Evolutionary conservation across 1,140 invertebrate species (phyloP), one percentile per base, ranked within the genome.

Genomic region (Tenebrio molitor): DNA sequence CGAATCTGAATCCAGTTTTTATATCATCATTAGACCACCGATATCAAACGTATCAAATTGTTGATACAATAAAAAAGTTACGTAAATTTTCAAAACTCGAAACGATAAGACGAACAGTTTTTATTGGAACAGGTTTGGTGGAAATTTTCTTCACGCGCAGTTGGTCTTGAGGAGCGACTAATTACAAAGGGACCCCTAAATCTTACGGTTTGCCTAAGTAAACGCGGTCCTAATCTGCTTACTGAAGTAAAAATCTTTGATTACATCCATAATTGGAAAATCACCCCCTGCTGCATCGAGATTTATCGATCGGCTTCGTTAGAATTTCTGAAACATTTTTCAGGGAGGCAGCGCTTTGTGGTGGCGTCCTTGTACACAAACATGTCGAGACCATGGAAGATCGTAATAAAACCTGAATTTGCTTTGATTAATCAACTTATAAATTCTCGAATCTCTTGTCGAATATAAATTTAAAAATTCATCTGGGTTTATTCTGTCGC

Each of bases 11-110:
- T 25, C 23, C 25, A 33, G 21, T 58, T 58, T 50, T 50, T 50
- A 10, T 23, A 23, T 50, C 23, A 46, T 46, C 44, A 50, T 50
- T 50, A 50, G n/a, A n/a, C n/a, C n/a, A n/a, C n/a, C n/a, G n/a
- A n/a, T n/a, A n/a, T n/a, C n/a, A n/a, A n/a, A n/a, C n/a, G n/a
- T n/a, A n/a, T n/a, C n/a, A n/a, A n/a, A n/a, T n/a, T n/a, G n/a
- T n/a, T n/a, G n/a, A n/a, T n/a, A n/a, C n/a, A n/a, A n/a, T n/a
- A n/a, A n/a, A n/a, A n/a, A n/a, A n/a, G n/a, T n/a, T n/a, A n/a
- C n/a, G n/a, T n/a, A n/a, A n/a, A n/a, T n/a, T n/a, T n/a, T n/a
- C n/a, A n/a, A n/a, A n/a, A n/a, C n/a, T n/a, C n/a, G n/a, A n/a
- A n/a, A n/a, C n/a, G n/a, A n/a, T n/a, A n/a, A n/a, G n/a, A n/a